Base-by-base conservation (phyloP, 2,888 invertebrate genomes). In the Ochropleura leucogaster region DNA sequence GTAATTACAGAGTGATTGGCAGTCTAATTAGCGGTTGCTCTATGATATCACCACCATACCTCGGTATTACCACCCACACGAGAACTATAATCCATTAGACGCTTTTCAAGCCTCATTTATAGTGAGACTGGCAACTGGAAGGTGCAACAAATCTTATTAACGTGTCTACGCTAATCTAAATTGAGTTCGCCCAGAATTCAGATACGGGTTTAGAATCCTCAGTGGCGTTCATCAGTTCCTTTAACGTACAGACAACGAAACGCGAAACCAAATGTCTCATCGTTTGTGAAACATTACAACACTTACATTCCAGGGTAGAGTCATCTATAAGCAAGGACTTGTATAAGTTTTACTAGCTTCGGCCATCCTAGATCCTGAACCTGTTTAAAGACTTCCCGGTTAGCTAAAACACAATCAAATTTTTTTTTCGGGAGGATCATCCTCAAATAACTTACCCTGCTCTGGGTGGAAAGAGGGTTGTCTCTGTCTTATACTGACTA, bases 1-100 rank as follows among this genome's bases (percentile, higher is more conserved):
- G 6, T 49, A 66, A 78, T 77, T 40, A 66, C 7, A 49, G 0
- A 6, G 14, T 62, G 71, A 78, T 62, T 72, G 77, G 78, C 78
- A 72, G 9, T 7, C 4, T 4, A 77, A 77, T 77, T 66, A 78
- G 14, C 14, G 44, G 42, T 49, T 44, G 30, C 42, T 60, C 14
- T 60, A 4, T 14, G 8, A 20, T 66, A 30, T 62, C 55, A 12
- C 64, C 30, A 47, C 16, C 6, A 8, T 12, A 0, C 40, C 57
- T 51, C 20, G 44, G 55, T 78, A 46, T 74, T 9, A 47, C 78
- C 8, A 53, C 71, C 71, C 78, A 69, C 68, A 51, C 49, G 0
- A 4, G 30, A 30, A 18, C 40, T 20, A 4, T 68, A 76, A 68
- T 77, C 64, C 20, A 64, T 42, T 2, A 47, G 12, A 40, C 44